Evolutionary conservation across 2,888 invertebrate genomes (phyloP).

Genomic region (Pegoplata infirma): DNA sequence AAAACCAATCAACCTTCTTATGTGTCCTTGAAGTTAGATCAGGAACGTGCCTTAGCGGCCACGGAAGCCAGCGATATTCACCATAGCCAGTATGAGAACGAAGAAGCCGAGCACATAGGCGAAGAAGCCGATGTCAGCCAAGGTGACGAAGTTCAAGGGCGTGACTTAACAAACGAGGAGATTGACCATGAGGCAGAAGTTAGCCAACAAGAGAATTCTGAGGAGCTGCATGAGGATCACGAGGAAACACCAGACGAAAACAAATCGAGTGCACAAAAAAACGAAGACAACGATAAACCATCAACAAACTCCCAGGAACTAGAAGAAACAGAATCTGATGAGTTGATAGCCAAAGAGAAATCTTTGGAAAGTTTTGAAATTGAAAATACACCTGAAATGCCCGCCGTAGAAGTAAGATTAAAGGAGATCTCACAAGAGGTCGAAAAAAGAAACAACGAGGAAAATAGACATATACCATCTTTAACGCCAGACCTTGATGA

Average conservation of each 20-base stretch:
- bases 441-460: conserved; percentile 73
- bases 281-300: conserved; percentile 10
- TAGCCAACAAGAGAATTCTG: conserved; percentile 53
- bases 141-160: conserved; percentile 51
- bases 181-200: conserved; percentile 46
- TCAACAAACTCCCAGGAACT: conserved; percentile 39
- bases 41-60: conserved; percentile 69
- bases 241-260: conserved; percentile 55
- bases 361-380: conserved; percentile 52
- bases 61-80: conserved; percentile 58
- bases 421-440: conserved; percentile 76
- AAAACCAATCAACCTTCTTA: conserved; percentile 73
- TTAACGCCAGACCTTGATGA: conserved; percentile 70
- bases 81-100: background rate
- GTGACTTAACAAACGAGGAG: conserved; percentile 58
- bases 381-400: conserved; percentile 67
- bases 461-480: conserved; percentile 57
- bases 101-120: conserved; percentile 40
- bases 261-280: conserved; percentile 32
- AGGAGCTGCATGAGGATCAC: conserved; percentile 59
- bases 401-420: conserved; percentile 76
- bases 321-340: conserved; percentile 50
- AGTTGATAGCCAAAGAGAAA: conserved; percentile 46
- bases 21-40: conserved; percentile 72
- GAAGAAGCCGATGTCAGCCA: conserved; percentile 41